Evolutionary conservation across 2,113 vertebrate species (phyloP).

Genomic region (Percopsis transmontana): DNA sequence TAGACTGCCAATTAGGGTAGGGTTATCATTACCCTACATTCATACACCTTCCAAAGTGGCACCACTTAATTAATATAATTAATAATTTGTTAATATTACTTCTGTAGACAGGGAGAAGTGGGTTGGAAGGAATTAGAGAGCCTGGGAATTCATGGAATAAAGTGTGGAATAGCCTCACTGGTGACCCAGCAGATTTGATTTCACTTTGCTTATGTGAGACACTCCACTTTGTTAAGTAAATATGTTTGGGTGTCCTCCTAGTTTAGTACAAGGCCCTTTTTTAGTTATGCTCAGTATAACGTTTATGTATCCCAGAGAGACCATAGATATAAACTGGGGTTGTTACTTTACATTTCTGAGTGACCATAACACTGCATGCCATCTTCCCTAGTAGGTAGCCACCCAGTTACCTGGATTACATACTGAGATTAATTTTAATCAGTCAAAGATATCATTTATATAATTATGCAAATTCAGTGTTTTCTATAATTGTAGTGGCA

Average conservation of each 20-base stretch:
- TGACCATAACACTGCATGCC: not conserved
- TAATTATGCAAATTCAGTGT: too few relatives aligned
- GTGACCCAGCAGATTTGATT: constrained; percentile 20
- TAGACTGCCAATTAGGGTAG: constrained; percentile 32
- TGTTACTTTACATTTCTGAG: not conserved
- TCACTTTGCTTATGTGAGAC: constrained; percentile 29
- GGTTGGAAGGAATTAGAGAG: constrained; percentile 33
- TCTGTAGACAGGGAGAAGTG: constrained; percentile 37
- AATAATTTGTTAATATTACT: constrained; percentile 42
- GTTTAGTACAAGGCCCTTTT: not conserved
- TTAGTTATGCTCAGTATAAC: not conserved
- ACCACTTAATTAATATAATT: too few relatives aligned
- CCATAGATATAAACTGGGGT: not conserved
- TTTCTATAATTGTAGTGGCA: too few relatives aligned
- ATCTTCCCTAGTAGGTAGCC: not conserved
- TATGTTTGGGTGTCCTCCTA: constrained; percentile 9
- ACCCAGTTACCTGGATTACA: not conserved
- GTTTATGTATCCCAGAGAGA: not conserved
- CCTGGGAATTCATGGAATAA: constrained; percentile 30
- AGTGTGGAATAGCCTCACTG: constrained; percentile 21
- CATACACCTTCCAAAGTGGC: constrained; percentile 45
- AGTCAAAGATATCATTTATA: too few relatives aligned
- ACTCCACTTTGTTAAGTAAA: not conserved
- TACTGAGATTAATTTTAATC: not conserved
- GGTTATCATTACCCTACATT: constrained; percentile 23